Evolutionary conservation across 2,888 invertebrate genomes (phyloP).

Genomic region (Cotesia congregata): DNA sequence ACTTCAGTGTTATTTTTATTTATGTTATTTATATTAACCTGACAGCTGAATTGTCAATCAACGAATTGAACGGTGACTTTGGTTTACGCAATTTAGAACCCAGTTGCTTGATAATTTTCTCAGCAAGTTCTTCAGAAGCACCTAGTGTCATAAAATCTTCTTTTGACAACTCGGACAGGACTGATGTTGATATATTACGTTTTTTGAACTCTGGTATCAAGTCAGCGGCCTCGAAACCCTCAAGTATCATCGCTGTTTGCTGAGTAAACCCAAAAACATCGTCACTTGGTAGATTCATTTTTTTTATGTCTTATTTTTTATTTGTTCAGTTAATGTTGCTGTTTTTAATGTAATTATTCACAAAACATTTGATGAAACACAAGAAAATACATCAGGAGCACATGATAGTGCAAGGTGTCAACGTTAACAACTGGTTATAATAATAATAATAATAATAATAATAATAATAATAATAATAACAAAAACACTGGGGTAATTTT

Average conservation of each 20-base stretch:
- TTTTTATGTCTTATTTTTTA: background rate
- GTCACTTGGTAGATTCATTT: slow-evolving; percentile 26
- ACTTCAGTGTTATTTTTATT: slow-evolving; percentile 11
- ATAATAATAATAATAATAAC: too few relatives aligned
- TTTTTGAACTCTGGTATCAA: slow-evolving; percentile 52
- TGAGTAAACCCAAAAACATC: slow-evolving; percentile 54
- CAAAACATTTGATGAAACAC: background rate
- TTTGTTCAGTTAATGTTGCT: background rate
- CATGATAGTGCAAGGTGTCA: background rate
- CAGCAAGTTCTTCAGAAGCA: slow-evolving; percentile 45
- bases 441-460: too few relatives aligned
- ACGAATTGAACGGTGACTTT: background rate
- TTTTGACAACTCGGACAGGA: slow-evolving; percentile 51
- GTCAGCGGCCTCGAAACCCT: slow-evolving; percentile 51
- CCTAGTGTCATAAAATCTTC: slow-evolving; percentile 56
- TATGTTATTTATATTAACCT: background rate
- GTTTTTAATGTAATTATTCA: background rate
- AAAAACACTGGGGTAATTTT: too few relatives aligned
- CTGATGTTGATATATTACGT: slow-evolving; percentile 54
- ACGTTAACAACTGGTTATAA: background rate
- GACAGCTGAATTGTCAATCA: background rate
- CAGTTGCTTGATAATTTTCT: slow-evolving; percentile 42
- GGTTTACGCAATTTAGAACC: slow-evolving; percentile 29
- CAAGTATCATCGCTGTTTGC: slow-evolving; percentile 54
- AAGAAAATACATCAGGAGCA: background rate